Conservation (phyloP, 1,140 invertebrate genomes). For the Cotesia vestalis region DNA sequence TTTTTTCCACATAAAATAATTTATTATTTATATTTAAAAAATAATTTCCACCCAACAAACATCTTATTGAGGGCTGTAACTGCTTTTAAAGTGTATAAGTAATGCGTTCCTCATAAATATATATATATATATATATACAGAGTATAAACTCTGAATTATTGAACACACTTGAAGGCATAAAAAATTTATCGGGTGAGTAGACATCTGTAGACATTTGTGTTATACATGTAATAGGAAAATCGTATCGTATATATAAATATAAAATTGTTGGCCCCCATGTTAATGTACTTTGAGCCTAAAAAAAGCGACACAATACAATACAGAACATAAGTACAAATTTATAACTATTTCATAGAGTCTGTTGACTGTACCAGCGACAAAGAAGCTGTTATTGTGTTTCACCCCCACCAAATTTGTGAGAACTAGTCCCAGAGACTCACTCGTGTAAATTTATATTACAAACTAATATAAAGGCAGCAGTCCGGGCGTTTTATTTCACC, state of each 20-base stretch:
- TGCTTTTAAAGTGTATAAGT: slow-evolving; percentile 23
- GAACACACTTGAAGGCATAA: slow-evolving; percentile 34
- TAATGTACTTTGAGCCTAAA: not conserved
- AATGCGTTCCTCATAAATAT: not conserved
- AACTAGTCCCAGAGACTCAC: too few species aligned
- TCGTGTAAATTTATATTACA: too few species aligned
- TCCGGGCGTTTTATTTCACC: not conserved
- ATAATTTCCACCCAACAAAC: not conserved
- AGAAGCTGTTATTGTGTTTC: slow-evolving; percentile 11
- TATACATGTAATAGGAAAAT: not conserved
- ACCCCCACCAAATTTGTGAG: too few species aligned
- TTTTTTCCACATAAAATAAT: not conserved
- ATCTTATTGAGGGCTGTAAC: slow-evolving; percentile 5
- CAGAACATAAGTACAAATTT: not conserved
- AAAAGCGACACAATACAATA: not conserved
- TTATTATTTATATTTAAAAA: not conserved
- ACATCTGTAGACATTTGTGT: not conserved
- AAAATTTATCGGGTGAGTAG: slow-evolving; percentile 28
- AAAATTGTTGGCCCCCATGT: not conserved
- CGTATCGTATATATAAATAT: not conserved
- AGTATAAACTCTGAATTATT: slow-evolving; percentile 28
- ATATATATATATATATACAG: not conserved
- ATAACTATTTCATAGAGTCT: too few species aligned
- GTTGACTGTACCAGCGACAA: slow-evolving; percentile 29
- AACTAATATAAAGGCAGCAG: not conserved